phyloP scores from a whole-genome alignment of 2,888 invertebrate species.

The Temnothorax ravouxi region DNA sequence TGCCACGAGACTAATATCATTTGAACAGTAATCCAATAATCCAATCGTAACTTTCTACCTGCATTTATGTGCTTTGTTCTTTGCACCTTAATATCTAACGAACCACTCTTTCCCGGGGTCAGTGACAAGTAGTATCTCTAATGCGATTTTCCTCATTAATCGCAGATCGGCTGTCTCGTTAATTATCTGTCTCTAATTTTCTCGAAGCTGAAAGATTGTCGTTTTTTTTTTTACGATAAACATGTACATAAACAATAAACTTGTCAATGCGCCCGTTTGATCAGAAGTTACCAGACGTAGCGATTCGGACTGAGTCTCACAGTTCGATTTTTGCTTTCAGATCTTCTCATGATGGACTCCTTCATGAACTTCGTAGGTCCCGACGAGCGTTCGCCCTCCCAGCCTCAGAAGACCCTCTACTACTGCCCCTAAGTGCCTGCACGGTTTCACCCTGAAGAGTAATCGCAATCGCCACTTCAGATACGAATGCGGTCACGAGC shows the following conservation, averaged over 20 bases:
- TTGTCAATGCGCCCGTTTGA: constrained; percentile 29
- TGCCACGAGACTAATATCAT: too few species aligned
- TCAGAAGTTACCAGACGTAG: not conserved
- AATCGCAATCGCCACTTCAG: constrained; percentile 84
- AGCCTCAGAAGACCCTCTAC: constrained; percentile 62
- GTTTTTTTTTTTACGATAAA: not conserved
- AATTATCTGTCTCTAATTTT: not conserved
- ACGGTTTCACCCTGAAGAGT: constrained; percentile 79
- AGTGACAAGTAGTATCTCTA: too few species aligned
- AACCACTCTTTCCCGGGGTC: too few species aligned
- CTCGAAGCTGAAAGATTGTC: not conserved
- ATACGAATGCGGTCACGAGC: constrained; percentile 85
- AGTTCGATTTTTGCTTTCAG: constrained; percentile 74
- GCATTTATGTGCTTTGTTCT: too few species aligned
- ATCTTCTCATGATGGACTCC: constrained; percentile 71
- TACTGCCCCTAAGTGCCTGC: constrained; percentile 81
- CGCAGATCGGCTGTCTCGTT: too few species aligned
- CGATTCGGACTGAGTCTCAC: constrained; percentile 54
- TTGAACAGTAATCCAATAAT: too few species aligned
- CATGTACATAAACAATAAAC: constrained; percentile 26
- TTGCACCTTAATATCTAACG: too few species aligned
- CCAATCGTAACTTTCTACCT: too few species aligned
- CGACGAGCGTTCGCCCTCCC: not conserved
- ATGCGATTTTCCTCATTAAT: too few species aligned
- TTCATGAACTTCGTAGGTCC: constrained; percentile 66